Percentiles rank a stretch among this genome's conserved stretches.
These are phyloP conservation scores for Herpailurus yagouaroundi DNA, from an alignment of 2,113 vertebrate species.

Conservation along the genomic window DNA sequence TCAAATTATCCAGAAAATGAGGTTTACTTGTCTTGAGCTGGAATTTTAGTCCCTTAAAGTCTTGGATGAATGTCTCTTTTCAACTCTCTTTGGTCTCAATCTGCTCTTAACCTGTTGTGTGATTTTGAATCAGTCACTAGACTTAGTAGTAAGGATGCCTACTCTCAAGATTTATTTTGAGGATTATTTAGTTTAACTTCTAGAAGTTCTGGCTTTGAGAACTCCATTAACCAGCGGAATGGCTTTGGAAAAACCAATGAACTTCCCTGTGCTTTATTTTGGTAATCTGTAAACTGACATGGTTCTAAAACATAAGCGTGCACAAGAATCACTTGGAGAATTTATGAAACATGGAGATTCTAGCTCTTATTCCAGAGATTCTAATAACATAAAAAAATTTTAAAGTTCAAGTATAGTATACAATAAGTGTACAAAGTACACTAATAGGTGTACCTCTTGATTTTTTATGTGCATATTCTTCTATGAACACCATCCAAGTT, in stretches of 20 bases:
- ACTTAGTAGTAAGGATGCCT: neutral
- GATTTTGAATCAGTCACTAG: neutral
- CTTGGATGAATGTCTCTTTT: neutral
- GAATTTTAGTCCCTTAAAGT: neutral
- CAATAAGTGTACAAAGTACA: neutral
- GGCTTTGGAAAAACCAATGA: neutral
- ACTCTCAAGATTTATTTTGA: neutral
- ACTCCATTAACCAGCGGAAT: neutral
- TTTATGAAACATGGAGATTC: neutral
- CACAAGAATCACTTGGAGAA: neutral
- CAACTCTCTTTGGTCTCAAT: neutral
- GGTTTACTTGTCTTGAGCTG: neutral
- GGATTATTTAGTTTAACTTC: neutral
- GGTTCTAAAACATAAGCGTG: neutral
- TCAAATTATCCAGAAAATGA: neutral
- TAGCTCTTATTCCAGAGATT: neutral
- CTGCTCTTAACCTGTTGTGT: neutral
- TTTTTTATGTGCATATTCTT: neutral
- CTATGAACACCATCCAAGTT: neutral
- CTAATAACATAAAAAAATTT: neutral
- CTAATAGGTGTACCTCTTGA: neutral
- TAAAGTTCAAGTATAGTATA: neutral
- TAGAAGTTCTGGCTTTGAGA: neutral
- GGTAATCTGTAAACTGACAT: neutral
- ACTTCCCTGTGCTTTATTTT: neutral